Base-by-base conservation (phyloP, 2,888 invertebrate genomes). In the Apodemia hepburni region DNA sequence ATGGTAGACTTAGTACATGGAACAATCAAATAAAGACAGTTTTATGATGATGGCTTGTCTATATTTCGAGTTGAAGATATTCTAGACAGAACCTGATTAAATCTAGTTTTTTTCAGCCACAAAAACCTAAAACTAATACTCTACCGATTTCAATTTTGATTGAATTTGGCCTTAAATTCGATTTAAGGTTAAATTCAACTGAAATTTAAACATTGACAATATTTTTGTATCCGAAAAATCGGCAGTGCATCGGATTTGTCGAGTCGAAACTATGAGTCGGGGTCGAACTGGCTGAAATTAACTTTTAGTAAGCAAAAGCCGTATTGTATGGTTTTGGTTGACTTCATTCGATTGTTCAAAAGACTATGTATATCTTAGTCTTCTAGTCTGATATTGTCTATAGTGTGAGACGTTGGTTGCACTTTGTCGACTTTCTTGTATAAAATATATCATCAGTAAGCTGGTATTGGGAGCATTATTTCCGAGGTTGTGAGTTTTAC, bases 381-480 rank as follows among this genome's bases (percentile, higher is more conserved):
- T 45, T 45, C n/a, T 45, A 45, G 45, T 45, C 45, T 45, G 17
- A 45, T 45, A 45, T 45, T 45, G n/a, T n/a, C 8, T 45, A 45
- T 45, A 45, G 1, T 45, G 7, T 45, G 72, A 73, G 69, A 73
- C 76, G 78, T 82, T 75, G 76, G 74, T 75, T 79, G 79, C 82
- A 82, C 80, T 71, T 70, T 79, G 75, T 81, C 72, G 73, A 77
- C 69, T 73, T 80, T 79, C 73, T 80, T 81, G 82, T 85, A 83
- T 79, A 77, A 77, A 45, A 45, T 45, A 45, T 77, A 75, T 81
- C 78, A 80, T 81, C 82, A 78, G 79, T 81, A 86, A 88, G 91
- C 90, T 91, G 91, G 91, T 91, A 87, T 86, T 89, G 90, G 91
- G 91, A 91, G 90, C 91, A 91, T 90, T 74, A 86, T 89, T 91